A percentile compares a stretch with the other conserved stretches of the same genome.
Evolutionary conservation across 2,888 invertebrate genomes (phyloP).

Genomic region (Sclerodermus sp.): DNA sequence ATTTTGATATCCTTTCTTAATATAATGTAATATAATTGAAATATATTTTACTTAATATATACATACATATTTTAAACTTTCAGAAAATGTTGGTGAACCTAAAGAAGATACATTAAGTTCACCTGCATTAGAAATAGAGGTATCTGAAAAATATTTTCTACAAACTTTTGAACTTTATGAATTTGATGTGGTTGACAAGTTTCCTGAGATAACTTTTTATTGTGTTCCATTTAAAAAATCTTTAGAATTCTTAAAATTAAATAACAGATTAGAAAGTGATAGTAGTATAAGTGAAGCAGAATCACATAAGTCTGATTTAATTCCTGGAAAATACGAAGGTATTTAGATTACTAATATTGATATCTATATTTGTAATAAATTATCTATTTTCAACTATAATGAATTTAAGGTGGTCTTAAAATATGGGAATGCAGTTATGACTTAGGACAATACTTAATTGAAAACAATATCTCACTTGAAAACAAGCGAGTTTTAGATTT

Average conservation of each 20-base stretch:
- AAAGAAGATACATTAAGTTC: conserved; percentile 27
- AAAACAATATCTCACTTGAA: conserved; percentile 55
- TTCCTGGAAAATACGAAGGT: conserved; percentile 82
- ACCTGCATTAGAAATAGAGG: conserved; percentile 34
- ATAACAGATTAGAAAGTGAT: conserved; percentile 49
- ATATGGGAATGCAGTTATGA: conserved; percentile 95
- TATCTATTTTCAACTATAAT: background rate
- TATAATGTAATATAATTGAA: too few species aligned
- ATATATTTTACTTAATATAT: too few species aligned
- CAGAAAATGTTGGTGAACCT: conserved; percentile 10
- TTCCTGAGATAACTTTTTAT: conserved; percentile 32
- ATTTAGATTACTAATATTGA: conserved; percentile 9
- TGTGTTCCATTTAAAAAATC: conserved; percentile 38
- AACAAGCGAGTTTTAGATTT: conserved; percentile 76
- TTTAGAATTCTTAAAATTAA: conserved; percentile 41
- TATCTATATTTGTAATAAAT: background rate
- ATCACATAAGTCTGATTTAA: conserved; percentile 71
- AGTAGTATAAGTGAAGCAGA: conserved; percentile 62
- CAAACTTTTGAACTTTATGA: conserved; percentile 24
- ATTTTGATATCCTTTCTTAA: too few species aligned
- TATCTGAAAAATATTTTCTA: too few species aligned
- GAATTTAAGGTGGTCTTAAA: conserved; percentile 76
- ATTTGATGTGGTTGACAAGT: conserved; percentile 22
- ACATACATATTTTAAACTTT: too few species aligned
- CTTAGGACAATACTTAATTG: conserved; percentile 68